Conservation (phyloP, 2,888 invertebrate species). For the Pilophorus perplexus region DNA sequence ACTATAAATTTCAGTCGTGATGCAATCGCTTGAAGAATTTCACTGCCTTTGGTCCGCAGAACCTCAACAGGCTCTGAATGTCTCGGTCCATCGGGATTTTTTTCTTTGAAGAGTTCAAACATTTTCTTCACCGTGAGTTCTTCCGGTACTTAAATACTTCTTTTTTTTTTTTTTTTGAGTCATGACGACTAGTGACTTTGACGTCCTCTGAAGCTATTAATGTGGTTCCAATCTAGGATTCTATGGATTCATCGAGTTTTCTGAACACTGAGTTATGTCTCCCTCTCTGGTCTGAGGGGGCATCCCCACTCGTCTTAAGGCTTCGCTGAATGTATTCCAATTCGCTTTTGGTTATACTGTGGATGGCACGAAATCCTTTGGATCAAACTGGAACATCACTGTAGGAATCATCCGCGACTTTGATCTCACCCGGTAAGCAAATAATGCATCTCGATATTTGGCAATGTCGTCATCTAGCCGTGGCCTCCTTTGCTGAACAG, state of each 20-base stretch:
- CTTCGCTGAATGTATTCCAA: too few species aligned
- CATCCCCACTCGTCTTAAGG: too few species aligned
- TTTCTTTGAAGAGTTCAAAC: slow-evolving; percentile 40
- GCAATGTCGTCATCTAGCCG: too few species aligned
- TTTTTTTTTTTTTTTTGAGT: slow-evolving; percentile 31
- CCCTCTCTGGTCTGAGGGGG: too few species aligned
- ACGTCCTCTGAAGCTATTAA: slow-evolving; percentile 25
- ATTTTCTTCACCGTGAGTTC: too few species aligned
- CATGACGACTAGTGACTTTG: slow-evolving; percentile 24
- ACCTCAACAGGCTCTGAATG: slow-evolving; percentile 4
- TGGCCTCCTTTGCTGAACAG: slow-evolving; percentile 37
- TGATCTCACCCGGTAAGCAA: slow-evolving; percentile 25
- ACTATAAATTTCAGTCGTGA: slow-evolving; percentile 1
- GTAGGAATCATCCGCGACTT: slow-evolving; percentile 21
- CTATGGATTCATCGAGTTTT: too few species aligned
- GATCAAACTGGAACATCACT: too few species aligned
- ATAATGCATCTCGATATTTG: slow-evolving; percentile 29
- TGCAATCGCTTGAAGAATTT: neutral
- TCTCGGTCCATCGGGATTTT: slow-evolving; percentile 28
- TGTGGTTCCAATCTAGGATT: slow-evolving; percentile 14
- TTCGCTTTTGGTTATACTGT: too few species aligned
- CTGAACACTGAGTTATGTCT: too few species aligned
- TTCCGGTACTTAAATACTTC: slow-evolving; percentile 32
- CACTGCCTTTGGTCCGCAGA: neutral
- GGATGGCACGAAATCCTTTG: too few species aligned